Percentiles rank a stretch among this genome's conserved stretches.
Evolutionary conservation across 1,140 invertebrate genomes (phyloP).

Genomic region (Leptopilina boulardi): DNA sequence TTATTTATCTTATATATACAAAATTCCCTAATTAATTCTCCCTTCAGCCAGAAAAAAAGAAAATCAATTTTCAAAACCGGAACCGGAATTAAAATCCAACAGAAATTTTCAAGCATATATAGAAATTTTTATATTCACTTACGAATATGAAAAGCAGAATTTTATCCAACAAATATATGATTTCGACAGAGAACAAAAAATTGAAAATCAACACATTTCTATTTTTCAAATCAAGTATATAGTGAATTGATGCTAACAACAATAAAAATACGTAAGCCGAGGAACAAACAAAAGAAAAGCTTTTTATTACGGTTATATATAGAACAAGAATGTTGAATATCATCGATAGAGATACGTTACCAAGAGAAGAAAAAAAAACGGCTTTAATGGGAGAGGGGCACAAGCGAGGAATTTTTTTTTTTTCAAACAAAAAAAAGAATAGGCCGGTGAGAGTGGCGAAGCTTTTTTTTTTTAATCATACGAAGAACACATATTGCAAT

Average conservation of each 20-base stretch:
- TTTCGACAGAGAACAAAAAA: background rate
- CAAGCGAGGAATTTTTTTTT: background rate
- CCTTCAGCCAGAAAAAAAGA: background rate
- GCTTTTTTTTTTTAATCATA: conserved; percentile 62
- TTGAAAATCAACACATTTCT: background rate
- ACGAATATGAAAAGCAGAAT: too few relatives aligned
- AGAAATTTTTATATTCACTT: too few relatives aligned
- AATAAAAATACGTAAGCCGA: background rate
- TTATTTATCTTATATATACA: background rate
- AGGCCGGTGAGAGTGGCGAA: conserved; percentile 20
- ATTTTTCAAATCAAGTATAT: background rate
- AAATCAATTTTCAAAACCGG: background rate
- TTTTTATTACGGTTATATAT: background rate
- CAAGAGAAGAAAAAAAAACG: background rate
- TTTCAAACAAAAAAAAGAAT: background rate
- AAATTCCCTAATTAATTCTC: background rate
- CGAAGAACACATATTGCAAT: background rate
- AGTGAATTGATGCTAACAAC: background rate
- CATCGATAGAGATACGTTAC: too few relatives aligned
- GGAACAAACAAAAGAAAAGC: conserved; percentile 9
- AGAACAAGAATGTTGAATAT: background rate
- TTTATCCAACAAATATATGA: too few relatives aligned
- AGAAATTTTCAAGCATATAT: too few relatives aligned
- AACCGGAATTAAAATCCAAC: too few relatives aligned
- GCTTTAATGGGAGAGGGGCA: background rate